Evolutionary conservation across 2,888 invertebrate species (phyloP), one percentile per base, ranked within the genome.

Genomic region (Hemaris fuciformis): DNA sequence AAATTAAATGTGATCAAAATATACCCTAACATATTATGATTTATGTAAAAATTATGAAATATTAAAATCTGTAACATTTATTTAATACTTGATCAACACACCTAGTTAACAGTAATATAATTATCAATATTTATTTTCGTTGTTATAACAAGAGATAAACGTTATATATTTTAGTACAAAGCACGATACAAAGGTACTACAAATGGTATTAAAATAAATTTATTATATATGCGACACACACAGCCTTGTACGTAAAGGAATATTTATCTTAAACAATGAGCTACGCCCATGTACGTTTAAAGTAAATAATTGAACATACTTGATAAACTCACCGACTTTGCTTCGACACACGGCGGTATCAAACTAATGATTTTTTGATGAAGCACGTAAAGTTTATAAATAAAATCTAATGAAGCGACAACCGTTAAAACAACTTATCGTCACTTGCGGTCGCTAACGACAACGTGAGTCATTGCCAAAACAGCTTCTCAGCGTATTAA

Each of bases 401-500:
- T 81, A 84, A 79, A 77, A 63, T 62, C 61, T 80, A 77, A 79
- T 70, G 71, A 80, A 69, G 67, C 62, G 63, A 56, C 64, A 66
- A 63, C 75, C 18, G 76, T 80, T 77, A 73, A 42, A 10, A 43
- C 75, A 75, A 77, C 69, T 71, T 74, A 71, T 76, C 79, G 75
- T 81, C 79, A 77, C 75, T 69, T 71, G 67, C 72, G 27, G 18
- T 27, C 53, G 18, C 72, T 83, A 84, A 83, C 75, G 72, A 80
- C 77, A 75, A 71, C 69, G 71, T 86, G 87, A 87, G 73, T 87
- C 87, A 86, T 75, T 74, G 73, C 77, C 75, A 75, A 80, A 78
- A 80, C 77, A 68, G 71, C 76, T 74, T 71, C 74, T 66, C 69
- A 75, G 68, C 72, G 66, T 69, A 73, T 72, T 67, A 53, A 38